These are phyloP conservation scores for Octonoba sinensis DNA, from an alignment of 2,888 invertebrate genomes.

Conservation along the genomic window DNA sequence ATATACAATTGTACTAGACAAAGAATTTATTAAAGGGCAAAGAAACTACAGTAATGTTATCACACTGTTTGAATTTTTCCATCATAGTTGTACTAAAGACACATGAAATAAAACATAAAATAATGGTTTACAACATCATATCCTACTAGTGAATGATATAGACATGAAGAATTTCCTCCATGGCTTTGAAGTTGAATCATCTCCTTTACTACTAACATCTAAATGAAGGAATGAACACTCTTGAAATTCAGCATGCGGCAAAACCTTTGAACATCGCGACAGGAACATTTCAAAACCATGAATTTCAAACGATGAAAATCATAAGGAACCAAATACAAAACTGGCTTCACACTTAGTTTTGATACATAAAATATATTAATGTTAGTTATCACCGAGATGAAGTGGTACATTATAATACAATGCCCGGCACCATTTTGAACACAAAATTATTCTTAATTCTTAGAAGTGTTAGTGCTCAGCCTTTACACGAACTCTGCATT, in stretches of 20 bases:
- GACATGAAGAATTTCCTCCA: conserved; percentile 42
- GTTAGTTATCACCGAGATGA: conserved; percentile 5
- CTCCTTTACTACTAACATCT: conserved; percentile 43
- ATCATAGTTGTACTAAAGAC: conserved; percentile 60
- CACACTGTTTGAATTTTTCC: conserved; percentile 52
- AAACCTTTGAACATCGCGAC: conserved; percentile 29
- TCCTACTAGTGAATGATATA: conserved; percentile 58
- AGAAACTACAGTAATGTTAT: conserved; percentile 62
- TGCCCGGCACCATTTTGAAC: conserved; percentile 3
- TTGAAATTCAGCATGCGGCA: conserved; percentile 44
- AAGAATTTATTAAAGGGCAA: conserved; percentile 63
- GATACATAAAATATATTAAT: no score
- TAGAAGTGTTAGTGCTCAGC: not conserved
- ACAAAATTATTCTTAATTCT: not conserved
- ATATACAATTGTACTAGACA: conserved; percentile 53
- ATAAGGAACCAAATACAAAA: conserved; percentile 38
- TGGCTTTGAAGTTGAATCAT: conserved; percentile 23
- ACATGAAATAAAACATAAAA: conserved; percentile 56
- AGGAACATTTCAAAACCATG: conserved; percentile 47
- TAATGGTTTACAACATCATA: conserved; percentile 56
- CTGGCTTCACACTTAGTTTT: conserved; percentile 21
- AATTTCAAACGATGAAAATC: conserved; percentile 26
- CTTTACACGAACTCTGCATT: not conserved
- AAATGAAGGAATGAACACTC: conserved; percentile 54
- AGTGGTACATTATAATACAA: not conserved